Evolutionary conservation across 2,113 vertebrate species (phyloP), one percentile per base, ranked within the genome.

Genomic region (Hippocampus abdominalis): DNA sequence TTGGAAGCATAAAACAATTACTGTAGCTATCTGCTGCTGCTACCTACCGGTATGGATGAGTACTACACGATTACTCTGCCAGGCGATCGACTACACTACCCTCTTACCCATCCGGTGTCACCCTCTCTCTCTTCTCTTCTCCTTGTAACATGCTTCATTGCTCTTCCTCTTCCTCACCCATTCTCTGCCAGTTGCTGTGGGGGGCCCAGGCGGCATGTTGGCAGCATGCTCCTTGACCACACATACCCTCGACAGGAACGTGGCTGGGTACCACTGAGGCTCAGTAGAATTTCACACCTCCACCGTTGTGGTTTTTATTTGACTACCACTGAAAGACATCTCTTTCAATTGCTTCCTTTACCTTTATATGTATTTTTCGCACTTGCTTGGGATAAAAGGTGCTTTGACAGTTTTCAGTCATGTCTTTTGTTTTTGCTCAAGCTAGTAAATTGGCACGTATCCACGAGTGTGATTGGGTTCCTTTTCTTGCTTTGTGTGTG

Each of bases 231-330:
- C 81, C 82, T 73, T 64, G 68, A 80, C 82, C 83, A 84, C 81
- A 81, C 84, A 83, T 77, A 81, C 73, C 84, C 80, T 74, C 76
- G 71, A 79, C 79, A 86, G 87, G 85, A 90, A 89, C 90, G 84
- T 81, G 70, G 66, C 70, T 73, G 29, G 62, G 71, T 68, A 70
- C 81, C 76, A 80, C 69, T 78, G 81, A 88, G 87, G 81, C 83
- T 76, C 25, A 21, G 61, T 80, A 85, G 87, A 88, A 91, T 93
- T 76, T 90, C 76, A 83, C 89, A 89, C 86, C 84, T 77, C 59
- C 73, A 76, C 74, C 84, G 80, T 81, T 79, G 77, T 85, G 76
- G 83, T 13, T 57, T 74, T 68, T 77, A 54, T 54, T 66, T 61
- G 69, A 27, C 66, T 69, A 8, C 32, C 3, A 49, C 66, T 83